Evolutionary conservation across 2,888 invertebrate genomes (phyloP), one percentile per base, ranked within the genome.

Genomic region (Parelbella ahira): DNA sequence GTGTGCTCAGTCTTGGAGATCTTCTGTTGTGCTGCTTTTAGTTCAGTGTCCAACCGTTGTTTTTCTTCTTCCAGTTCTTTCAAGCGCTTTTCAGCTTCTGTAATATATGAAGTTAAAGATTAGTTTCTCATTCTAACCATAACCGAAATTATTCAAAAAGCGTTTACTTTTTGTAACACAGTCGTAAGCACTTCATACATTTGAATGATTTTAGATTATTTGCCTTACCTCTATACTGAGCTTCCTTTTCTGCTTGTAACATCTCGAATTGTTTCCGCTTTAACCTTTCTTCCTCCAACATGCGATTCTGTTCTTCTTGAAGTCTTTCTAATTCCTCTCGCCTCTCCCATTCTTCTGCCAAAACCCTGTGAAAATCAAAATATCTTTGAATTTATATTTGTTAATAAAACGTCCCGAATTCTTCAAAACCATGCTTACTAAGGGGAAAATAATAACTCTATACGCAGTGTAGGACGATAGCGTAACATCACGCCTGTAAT

Each of bases 271-370:
- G 93, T 52, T 90, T 89, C 33, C 94, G 83, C 68, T 94, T 94
- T 44, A 91, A 84, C 53, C 93, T 88, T 71, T 95, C 95, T 60
- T 92, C 90, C 64, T 93, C 92, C 42, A 95, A 67, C 60, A 94
- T 87, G 61, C 89, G 77, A 51, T 90, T 89, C 61, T 95, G 94
- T 70, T 95, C 94, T 60, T 90, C 90, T 71, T 95, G 94, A n/a
- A 95, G 77, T 52, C 90, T 87, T 74, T 95, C 95, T 50, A 95
- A 68, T 68, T 95, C 93, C 65, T 94, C 94, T 50, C 94, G 77
- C 62, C 92, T 92, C 57, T 94, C 94, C 93, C 94, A 94, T 83
- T 95, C 95, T 78, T 95, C 95, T 33, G 93, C 90, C 51, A 95
- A 76, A 30, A 95, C 93, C 53, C 90, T 89, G 52, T 13, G 3